A percentile compares a stretch with the other conserved stretches of the same genome.
Evolutionary conservation across 1,140 invertebrate species (phyloP).

Genomic region (Solen grandis): DNA sequence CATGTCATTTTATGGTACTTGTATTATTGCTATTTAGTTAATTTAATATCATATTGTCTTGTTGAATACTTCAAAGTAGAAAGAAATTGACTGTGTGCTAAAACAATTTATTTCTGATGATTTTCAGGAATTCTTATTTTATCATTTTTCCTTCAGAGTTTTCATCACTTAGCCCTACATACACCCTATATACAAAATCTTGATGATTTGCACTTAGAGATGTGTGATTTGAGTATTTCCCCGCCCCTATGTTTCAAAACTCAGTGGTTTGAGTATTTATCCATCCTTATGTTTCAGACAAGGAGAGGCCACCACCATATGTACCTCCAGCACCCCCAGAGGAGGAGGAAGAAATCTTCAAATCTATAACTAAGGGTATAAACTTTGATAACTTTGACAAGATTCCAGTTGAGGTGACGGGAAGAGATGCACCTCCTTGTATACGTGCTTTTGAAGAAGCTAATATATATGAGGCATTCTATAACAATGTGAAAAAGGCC

Average conservation of each 20-base stretch:
- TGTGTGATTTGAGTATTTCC: background rate
- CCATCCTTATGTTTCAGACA: slow-evolving; percentile 50
- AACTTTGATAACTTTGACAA: slow-evolving; percentile 94
- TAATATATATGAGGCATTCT: slow-evolving; percentile 85
- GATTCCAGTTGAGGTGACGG: slow-evolving; percentile 89
- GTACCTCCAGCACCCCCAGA: slow-evolving; percentile 88
- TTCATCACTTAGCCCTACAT: background rate
- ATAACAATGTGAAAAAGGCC: slow-evolving; percentile 90
- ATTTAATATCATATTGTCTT: no score
- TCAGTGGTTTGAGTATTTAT: no score
- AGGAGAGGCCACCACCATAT: slow-evolving; percentile 82
- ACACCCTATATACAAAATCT: background rate
- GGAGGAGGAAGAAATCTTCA: slow-evolving; percentile 85
- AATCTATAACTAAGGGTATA: slow-evolving; percentile 88
- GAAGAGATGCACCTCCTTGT: slow-evolving; percentile 85
- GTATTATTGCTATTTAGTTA: no score
- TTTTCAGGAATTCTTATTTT: background rate
- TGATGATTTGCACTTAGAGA: background rate
- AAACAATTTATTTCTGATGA: background rate
- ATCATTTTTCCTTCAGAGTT: background rate
- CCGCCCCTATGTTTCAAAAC: no score
- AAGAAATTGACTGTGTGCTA: no score
- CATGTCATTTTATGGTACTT: no score
- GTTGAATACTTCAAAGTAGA: no score
- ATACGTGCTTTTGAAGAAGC: slow-evolving; percentile 88